phyloP scores from a whole-genome alignment of 2,888 invertebrate species.

The Amitus sp. region DNA sequence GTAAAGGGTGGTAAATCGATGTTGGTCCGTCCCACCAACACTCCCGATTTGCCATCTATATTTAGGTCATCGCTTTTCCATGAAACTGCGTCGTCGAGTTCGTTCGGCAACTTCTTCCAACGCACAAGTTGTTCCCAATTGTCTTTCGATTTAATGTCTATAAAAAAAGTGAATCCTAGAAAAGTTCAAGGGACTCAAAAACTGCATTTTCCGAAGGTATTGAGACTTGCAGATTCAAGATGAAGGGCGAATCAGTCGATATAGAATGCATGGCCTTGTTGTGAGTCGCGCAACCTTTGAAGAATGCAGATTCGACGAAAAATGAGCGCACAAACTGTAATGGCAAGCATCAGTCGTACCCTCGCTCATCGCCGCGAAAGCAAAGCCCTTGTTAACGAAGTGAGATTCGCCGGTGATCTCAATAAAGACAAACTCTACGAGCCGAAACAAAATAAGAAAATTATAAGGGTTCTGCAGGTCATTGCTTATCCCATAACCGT shows the following conservation, averaged over 20 bases:
- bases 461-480: constrained; percentile 90
- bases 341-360: constrained; percentile 60
- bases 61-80: constrained; percentile 15
- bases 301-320: constrained; percentile 56
- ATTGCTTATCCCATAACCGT: constrained; percentile 94
- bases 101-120: constrained; percentile 4
- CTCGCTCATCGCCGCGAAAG: constrained; percentile 55
- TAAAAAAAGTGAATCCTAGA: not conserved
- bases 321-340: constrained; percentile 62
- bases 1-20: no score
- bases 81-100: constrained; percentile 17
- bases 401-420: constrained; percentile 75
- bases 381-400: constrained; percentile 68
- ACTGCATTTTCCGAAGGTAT: not conserved
- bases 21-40: constrained; percentile 12
- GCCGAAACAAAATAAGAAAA: constrained; percentile 87
- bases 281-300: not conserved
- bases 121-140: not conserved
- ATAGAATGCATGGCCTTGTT: not conserved
- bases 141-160: no score
- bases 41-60: constrained; percentile 11
- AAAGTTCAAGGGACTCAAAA: not conserved
- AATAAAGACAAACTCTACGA: constrained; percentile 80
- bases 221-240: constrained; percentile 30
- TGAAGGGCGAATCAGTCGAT: constrained; percentile 20